A percentile compares a stretch with the other conserved stretches of the same genome.
Conservation (phyloP, 2,797 vertebrate genomes). For the Neosilurus mollespiculum region DNA sequence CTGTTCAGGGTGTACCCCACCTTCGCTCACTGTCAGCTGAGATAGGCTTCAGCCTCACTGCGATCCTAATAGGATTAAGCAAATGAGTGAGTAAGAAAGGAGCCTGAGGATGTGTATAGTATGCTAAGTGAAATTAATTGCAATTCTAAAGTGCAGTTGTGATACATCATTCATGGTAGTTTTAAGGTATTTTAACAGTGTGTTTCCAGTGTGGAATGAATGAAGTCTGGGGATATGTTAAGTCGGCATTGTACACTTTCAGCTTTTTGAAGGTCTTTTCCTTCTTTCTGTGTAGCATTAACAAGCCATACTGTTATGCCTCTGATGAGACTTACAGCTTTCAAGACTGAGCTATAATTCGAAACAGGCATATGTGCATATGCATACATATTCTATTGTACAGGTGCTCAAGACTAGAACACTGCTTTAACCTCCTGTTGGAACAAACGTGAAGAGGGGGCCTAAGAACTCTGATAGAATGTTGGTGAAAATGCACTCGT, state of each 20-base stretch:
- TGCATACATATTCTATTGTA: not conserved
- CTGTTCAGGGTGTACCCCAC: too few relatives aligned
- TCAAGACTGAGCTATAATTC: not conserved
- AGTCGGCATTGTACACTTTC: too few relatives aligned
- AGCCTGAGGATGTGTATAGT: not conserved
- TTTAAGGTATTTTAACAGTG: not conserved
- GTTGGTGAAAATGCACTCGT: not conserved
- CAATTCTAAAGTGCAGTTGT: not conserved
- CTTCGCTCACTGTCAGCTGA: too few relatives aligned
- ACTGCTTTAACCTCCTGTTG: not conserved
- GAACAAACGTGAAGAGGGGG: not conserved
- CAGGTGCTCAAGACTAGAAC: not conserved
- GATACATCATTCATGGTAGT: not conserved
- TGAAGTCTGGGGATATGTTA: not conserved
- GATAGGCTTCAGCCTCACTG: too few relatives aligned
- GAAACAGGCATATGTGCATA: not conserved
- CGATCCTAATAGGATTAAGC: too few relatives aligned
- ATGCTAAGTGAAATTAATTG: not conserved
- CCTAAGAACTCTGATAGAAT: not conserved
- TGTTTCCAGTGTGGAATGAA: not conserved
- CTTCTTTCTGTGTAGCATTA: not conserved
- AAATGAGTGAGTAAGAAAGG: not conserved
- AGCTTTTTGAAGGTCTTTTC: not conserved
- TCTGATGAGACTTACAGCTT: conserved; percentile 2
- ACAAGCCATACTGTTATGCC: too few relatives aligned